Percentiles rank a stretch among this genome's conserved stretches.
These are phyloP conservation scores for Amphipyra tragopoginis DNA, from an alignment of 2,888 invertebrate genomes.

Conservation along the genomic window DNA sequence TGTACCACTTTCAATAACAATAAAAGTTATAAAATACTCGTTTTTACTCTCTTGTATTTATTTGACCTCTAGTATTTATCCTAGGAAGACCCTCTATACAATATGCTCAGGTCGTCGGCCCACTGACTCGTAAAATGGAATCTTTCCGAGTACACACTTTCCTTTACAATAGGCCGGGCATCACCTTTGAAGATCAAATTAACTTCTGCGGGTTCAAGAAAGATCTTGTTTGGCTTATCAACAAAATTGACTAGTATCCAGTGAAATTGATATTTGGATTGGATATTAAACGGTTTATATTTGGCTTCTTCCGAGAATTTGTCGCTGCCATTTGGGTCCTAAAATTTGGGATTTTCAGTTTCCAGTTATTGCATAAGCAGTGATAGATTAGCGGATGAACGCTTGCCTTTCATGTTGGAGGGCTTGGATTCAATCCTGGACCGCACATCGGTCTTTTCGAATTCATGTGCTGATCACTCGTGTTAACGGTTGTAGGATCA, in stretches of 20 bases:
- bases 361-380: no score
- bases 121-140: slow-evolving; percentile 40
- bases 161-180: slow-evolving; percentile 11
- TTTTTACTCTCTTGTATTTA: no score
- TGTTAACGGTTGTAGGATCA: no score
- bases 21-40: no score
- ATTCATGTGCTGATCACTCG: no score
- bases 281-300: background rate
- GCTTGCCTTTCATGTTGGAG: no score
- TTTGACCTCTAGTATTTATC: no score
- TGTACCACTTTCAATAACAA: no score
- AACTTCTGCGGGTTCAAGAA: slow-evolving; percentile 1
- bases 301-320: background rate
- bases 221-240: slow-evolving; percentile 8
- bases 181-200: slow-evolving; percentile 5
- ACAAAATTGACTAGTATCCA: slow-evolving; percentile 5
- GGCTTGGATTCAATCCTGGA: no score
- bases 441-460: no score
- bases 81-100: background rate
- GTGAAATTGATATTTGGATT: slow-evolving; percentile 3
- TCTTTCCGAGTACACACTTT: slow-evolving; percentile 23
- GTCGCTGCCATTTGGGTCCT: background rate
- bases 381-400: no score
- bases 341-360: no score
- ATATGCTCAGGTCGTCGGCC: slow-evolving; percentile 20